phyloP scores from a whole-genome alignment of 2,113 vertebrate species.

The Columbina picui region DNA sequence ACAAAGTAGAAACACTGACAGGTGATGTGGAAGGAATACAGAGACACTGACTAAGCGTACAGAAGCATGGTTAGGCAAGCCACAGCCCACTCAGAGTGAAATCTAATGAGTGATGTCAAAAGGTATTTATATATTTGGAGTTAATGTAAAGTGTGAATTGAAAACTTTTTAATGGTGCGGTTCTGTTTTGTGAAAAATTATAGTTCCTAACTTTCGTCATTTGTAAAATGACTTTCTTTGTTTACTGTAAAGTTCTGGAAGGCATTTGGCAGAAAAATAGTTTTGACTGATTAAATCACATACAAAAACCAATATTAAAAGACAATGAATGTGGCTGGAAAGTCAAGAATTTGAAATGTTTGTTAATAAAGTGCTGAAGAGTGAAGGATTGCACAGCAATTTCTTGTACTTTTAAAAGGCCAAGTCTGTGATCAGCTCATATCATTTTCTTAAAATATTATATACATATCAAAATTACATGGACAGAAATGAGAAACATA shows the following conservation, averaged over 20 bases:
- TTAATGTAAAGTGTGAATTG: not conserved
- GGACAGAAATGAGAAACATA: not conserved
- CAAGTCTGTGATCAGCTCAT: not conserved
- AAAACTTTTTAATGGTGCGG: not conserved
- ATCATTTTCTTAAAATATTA: not conserved
- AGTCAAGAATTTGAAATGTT: not conserved
- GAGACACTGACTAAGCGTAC: not conserved
- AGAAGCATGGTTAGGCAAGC: not conserved
- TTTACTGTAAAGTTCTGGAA: not conserved
- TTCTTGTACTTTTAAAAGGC: not conserved
- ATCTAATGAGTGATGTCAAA: not conserved
- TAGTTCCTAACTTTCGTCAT: not conserved
- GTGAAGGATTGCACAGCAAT: not conserved
- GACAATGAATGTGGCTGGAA: not conserved
- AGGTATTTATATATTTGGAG: not conserved
- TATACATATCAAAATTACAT: not conserved
- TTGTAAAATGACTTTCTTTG: not conserved
- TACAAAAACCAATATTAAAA: not conserved
- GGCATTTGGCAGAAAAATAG: not conserved
- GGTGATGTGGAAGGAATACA: not conserved
- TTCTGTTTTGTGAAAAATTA: not conserved
- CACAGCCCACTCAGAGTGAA: not conserved
- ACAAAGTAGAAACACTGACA: not conserved
- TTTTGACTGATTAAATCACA: not conserved
- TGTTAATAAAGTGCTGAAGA: not conserved